These are phyloP conservation scores for Enteromius thamalakanensis DNA, from an alignment of 2,797 vertebrate genomes.

Conservation along the genomic window DNA sequence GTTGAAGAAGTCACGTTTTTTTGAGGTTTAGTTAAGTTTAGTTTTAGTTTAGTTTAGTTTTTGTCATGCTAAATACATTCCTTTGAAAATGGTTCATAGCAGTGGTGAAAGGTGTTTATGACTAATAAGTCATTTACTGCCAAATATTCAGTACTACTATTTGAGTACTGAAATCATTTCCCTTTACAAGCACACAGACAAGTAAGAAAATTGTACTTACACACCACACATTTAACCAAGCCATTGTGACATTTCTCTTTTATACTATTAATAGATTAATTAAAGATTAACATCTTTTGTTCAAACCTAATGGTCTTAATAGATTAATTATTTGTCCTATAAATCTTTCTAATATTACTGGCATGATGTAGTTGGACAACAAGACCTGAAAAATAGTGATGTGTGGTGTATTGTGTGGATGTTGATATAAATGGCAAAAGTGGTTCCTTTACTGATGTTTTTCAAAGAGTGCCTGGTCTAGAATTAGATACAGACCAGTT, in stretches of 20 bases:
- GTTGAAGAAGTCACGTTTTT: not conserved
- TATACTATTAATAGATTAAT: not conserved
- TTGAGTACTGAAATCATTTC: not conserved
- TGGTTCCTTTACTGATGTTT: conserved; percentile 10
- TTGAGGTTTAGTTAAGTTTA: not conserved
- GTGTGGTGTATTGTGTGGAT: not conserved
- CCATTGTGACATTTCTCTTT: not conserved
- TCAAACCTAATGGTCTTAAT: not conserved
- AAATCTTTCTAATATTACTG: conserved; percentile 33
- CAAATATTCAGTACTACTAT: not conserved
- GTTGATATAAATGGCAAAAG: not conserved
- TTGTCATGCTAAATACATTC: not conserved
- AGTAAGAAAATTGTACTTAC: not conserved
- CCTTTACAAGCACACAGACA: not conserved
- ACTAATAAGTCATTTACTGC: not conserved
- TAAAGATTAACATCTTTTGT: not conserved
- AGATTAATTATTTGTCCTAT: not conserved
- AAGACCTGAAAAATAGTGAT: not conserved
- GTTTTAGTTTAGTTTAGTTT: too few species aligned
- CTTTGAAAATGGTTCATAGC: conserved; percentile 19
- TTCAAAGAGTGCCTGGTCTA: not conserved
- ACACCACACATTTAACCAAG: not conserved
- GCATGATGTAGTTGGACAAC: conserved; percentile 10
- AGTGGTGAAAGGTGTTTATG: conserved; percentile 10
- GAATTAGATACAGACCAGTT: not conserved